phyloP scores from a whole-genome alignment of 2,888 invertebrate genomes.

The Dolomedes plantarius region DNA sequence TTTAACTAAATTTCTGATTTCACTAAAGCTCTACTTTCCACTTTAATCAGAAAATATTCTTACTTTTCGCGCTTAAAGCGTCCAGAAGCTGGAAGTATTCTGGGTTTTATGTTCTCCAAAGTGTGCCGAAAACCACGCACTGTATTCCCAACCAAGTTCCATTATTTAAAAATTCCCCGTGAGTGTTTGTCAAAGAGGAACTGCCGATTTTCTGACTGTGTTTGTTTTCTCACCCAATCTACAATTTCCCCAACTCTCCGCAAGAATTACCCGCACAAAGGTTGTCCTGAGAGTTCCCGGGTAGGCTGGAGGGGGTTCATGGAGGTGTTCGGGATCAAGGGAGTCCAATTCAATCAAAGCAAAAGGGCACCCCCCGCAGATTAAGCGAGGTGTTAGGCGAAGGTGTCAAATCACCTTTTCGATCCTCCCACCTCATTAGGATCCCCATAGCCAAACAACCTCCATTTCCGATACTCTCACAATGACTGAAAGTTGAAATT shows the following conservation, averaged over 20 bases:
- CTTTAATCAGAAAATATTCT: too few relatives aligned
- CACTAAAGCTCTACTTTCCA: too few relatives aligned
- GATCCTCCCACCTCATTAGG: slow-evolving; percentile 65
- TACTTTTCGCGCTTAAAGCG: too few relatives aligned
- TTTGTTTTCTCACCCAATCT: slow-evolving; percentile 7
- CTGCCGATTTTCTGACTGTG: not conserved
- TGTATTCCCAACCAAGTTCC: too few relatives aligned
- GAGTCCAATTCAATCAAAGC: slow-evolving; percentile 61
- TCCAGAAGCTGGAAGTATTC: too few relatives aligned
- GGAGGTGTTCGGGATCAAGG: slow-evolving; percentile 7
- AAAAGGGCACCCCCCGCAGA: slow-evolving; percentile 45
- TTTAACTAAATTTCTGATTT: too few relatives aligned
- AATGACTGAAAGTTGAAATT: slow-evolving; percentile 49
- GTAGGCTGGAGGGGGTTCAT: not conserved
- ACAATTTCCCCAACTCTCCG: not conserved
- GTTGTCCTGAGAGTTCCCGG: not conserved
- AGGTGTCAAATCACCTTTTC: slow-evolving; percentile 57
- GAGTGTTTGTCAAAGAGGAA: too few relatives aligned
- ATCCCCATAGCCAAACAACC: slow-evolving; percentile 55
- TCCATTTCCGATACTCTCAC: slow-evolving; percentile 52
- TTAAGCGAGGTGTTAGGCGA: slow-evolving; percentile 50
- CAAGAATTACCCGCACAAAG: slow-evolving; percentile 1
- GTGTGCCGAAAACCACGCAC: too few relatives aligned
- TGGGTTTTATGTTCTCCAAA: too few relatives aligned
- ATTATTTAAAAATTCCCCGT: too few relatives aligned